Conservation (phyloP, 2,113 vertebrate species). For the Manacus vitellinus region DNA sequence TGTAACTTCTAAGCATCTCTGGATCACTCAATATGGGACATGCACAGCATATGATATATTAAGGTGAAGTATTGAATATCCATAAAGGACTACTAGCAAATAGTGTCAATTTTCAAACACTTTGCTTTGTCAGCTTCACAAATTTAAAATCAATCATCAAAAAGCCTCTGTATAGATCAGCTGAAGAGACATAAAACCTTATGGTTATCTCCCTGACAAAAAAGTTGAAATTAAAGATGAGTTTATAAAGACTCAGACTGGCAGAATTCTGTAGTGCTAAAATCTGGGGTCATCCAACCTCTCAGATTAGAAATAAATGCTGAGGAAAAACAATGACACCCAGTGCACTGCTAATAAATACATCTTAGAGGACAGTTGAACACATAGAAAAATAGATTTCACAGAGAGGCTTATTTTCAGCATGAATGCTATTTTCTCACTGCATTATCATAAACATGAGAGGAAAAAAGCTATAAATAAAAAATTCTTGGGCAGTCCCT, state of each 20-base stretch:
- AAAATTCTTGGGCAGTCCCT: slow-evolving; percentile 1
- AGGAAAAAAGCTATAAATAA: slow-evolving; percentile 38
- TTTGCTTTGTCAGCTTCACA: slow-evolving; percentile 66
- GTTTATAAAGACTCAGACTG: not conserved
- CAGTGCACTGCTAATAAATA: slow-evolving; percentile 7
- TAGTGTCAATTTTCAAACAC: slow-evolving; percentile 59
- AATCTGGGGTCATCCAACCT: not conserved
- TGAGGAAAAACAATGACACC: not conserved
- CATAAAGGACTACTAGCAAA: slow-evolving; percentile 59
- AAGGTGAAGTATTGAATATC: slow-evolving; percentile 65
- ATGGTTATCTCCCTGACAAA: not conserved
- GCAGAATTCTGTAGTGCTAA: not conserved
- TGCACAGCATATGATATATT: slow-evolving; percentile 26
- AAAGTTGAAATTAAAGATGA: slow-evolving; percentile 23
- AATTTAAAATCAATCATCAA: slow-evolving; percentile 71
- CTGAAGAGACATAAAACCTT: slow-evolving; percentile 34
- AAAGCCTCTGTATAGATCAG: slow-evolving; percentile 51
- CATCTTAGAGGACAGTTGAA: not conserved
- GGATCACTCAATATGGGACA: slow-evolving; percentile 15
- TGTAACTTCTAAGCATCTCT: not conserved
- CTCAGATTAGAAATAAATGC: not conserved
- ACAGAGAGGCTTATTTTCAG: slow-evolving; percentile 16
- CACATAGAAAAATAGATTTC: not conserved
- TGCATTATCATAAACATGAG: slow-evolving; percentile 33
- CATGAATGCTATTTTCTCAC: slow-evolving; percentile 2